Conservation (phyloP, 2,888 invertebrate genomes). For the Penaeus monodon region DNA sequence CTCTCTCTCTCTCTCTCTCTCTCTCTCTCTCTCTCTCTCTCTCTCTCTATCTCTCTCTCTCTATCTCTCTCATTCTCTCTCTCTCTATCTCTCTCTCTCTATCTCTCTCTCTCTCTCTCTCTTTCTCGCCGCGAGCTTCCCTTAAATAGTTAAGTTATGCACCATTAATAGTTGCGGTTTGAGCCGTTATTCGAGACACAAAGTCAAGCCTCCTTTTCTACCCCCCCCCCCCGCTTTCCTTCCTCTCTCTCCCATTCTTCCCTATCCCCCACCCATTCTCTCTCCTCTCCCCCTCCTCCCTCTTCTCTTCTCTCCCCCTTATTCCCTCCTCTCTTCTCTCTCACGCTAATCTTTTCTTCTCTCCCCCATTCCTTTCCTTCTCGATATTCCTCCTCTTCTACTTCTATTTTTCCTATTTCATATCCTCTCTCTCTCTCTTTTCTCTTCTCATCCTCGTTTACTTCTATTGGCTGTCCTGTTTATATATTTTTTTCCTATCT, state of each 20-base stretch:
- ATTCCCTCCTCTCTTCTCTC: not conserved
- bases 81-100: constrained; percentile 1
- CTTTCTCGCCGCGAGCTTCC: not conserved
- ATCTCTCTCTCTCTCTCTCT: not conserved
- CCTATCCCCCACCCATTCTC: not conserved
- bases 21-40: not conserved
- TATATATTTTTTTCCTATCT: not conserved
- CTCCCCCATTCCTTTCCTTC: not conserved
- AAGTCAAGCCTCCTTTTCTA: not conserved
- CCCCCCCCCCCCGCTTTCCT: not conserved
- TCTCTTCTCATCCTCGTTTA: not conserved
- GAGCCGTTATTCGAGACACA: too few species aligned
- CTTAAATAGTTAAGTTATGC: not conserved
- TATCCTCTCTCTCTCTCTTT: not conserved
- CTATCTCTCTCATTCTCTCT: not conserved
- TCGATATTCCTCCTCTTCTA: not conserved
- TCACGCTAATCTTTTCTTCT: not conserved
- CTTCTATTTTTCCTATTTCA: not conserved
- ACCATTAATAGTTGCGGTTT: too few species aligned
- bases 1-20: not conserved
- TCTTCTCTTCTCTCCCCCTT: not conserved
- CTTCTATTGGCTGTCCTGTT: not conserved
- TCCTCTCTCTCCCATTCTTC: not conserved
- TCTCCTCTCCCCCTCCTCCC: not conserved
- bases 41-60: not conserved